Percentiles rank a stretch among this genome's conserved stretches.
These are phyloP conservation scores for Trachurus trachurus DNA, from an alignment of 2,797 vertebrate genomes.

Conservation along the genomic window DNA sequence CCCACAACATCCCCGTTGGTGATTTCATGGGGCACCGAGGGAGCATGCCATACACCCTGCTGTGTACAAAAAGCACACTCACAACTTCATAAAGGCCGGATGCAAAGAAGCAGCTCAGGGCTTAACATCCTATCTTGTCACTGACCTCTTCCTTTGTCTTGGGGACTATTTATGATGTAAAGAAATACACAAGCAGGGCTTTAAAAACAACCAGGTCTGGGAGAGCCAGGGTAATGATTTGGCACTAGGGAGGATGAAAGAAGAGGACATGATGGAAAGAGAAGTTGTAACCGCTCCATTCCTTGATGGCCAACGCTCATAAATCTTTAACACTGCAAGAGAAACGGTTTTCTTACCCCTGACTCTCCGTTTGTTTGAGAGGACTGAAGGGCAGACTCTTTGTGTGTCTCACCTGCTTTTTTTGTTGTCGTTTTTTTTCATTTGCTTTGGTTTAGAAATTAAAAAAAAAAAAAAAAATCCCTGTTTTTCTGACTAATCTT, in stretches of 20 bases:
- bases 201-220: constrained; percentile 43
- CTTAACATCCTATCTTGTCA: constrained; percentile 22
- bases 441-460: too few relatives aligned
- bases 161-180: constrained; percentile 30
- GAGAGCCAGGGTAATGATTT: constrained; percentile 42
- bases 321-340: constrained; percentile 44
- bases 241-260: constrained; percentile 31
- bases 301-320: constrained; percentile 45
- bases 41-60: neutral
- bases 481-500: too few relatives aligned
- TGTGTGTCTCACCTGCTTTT: neutral
- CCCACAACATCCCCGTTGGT: constrained; percentile 62
- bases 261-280: constrained; percentile 54
- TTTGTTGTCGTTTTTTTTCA: too few relatives aligned
- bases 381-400: constrained; percentile 9
- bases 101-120: constrained; percentile 30
- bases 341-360: constrained; percentile 10
- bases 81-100: neutral
- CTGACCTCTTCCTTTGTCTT: constrained; percentile 6
- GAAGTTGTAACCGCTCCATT: constrained; percentile 42
- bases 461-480: too few relatives aligned
- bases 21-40: constrained; percentile 38
- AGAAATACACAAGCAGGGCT: constrained; percentile 24
- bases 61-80: constrained; percentile 15
- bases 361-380: neutral